Evolutionary conservation across 2,797 vertebrate genomes (phyloP), one percentile per base, ranked within the genome.

Genomic region (Philypnodon macrostomus): DNA sequence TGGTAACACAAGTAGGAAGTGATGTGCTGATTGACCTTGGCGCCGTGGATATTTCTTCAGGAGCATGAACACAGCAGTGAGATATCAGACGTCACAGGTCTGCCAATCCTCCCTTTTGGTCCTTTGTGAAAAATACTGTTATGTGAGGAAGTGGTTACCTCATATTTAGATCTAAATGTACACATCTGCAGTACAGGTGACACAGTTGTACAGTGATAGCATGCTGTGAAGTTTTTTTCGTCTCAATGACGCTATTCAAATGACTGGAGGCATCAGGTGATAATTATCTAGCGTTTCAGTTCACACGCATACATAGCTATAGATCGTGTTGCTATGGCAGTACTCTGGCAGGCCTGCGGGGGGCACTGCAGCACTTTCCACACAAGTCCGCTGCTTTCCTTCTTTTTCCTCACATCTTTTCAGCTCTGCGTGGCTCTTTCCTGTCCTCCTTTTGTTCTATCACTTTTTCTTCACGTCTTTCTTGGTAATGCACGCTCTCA

Each of bases 291-390:
- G 69, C 70, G 64, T 80, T 77, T 83, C 60, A 55, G 62, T 81
- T 70, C 75, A 60, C 53, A 67, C 67, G 49, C 53, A 56, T 15
- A 21, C 38, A 13, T 10, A 26, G 10, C 60, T 30, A 58, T 71
- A 74, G 64, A 76, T 68, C 37, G 58, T 24, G 68, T 9, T 50
- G 47, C 32, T 17, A 4, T 16, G 29, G 58, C 26, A 36, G 55
- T 81, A 11, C 64, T 2, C 34, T 27, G 1, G 31, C 63, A 14
- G 29, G 61, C 78, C 90, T 88, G 80, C 57, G 65, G 90, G 87
- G 86, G 90, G 88, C 85, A 85, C 83, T 90, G 65, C 63, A 79
- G 84, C 81, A 83, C 90, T 89, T 87, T 75, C 70, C 24, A 11
- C 27, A 31, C n/a, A n/a, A 12, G 2, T 63, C 38, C 11, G 10